Conservation (phyloP, 2,797 vertebrate genomes). For the Sebastes oblongus region DNA sequence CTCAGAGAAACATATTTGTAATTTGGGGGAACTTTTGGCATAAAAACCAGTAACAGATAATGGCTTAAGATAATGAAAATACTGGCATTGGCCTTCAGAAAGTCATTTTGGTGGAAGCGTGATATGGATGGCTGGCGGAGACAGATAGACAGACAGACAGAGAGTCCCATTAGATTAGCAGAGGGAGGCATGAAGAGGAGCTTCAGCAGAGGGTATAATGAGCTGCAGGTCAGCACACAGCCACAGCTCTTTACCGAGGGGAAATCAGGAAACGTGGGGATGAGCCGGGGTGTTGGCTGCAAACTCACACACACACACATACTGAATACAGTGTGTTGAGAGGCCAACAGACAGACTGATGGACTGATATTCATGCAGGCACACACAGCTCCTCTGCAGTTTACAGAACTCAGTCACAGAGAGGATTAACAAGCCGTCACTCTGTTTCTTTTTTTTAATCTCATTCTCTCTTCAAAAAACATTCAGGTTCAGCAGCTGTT, state of each 20-base stretch:
- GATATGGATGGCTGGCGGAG: constrained; percentile 45
- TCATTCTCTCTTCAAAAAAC: constrained; percentile 17
- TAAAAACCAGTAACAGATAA: constrained; percentile 16
- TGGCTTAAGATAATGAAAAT: constrained; percentile 33
- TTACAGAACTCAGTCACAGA: constrained; percentile 49
- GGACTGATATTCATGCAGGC: constrained; percentile 45
- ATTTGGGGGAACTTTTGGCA: constrained; percentile 30
- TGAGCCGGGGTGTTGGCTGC: constrained; percentile 23
- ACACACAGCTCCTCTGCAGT: constrained; percentile 35
- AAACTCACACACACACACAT: constrained; percentile 10
- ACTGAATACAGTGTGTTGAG: constrained; percentile 2
- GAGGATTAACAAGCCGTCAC: constrained; percentile 36
- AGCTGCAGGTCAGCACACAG: constrained; percentile 56
- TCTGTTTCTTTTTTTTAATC: constrained; percentile 7
- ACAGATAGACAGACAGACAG: constrained; percentile 46
- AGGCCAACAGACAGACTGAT: constrained; percentile 21
- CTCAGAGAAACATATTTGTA: constrained; percentile 4
- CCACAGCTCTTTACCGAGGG: constrained; percentile 30
- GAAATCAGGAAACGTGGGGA: constrained; percentile 42
- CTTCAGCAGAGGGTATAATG: constrained; percentile 57
- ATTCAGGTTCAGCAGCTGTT: background rate
- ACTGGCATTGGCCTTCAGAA: constrained; percentile 27
- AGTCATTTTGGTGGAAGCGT: constrained; percentile 43
- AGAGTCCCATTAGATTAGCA: constrained; percentile 56
- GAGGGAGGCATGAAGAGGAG: constrained; percentile 47